Conservation (phyloP, 2,888 invertebrate species). For the Lasioglossum oenotherae region DNA sequence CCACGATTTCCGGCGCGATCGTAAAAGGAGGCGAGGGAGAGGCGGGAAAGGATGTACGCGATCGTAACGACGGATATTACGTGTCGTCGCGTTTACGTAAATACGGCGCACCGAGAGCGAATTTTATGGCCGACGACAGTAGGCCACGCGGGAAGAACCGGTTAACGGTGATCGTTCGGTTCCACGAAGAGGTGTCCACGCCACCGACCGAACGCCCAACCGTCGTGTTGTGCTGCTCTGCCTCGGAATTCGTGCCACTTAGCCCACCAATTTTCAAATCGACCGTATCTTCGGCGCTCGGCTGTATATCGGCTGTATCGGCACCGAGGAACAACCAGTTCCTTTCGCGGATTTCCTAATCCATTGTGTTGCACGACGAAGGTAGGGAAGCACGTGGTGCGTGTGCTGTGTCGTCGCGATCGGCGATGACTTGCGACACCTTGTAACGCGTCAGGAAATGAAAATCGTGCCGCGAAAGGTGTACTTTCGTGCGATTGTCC, state of each 20-base stretch:
- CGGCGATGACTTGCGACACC: constrained; percentile 59
- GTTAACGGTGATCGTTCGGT: constrained; percentile 64
- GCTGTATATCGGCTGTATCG: constrained; percentile 23
- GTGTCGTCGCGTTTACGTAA: constrained; percentile 61
- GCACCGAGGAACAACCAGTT: constrained; percentile 2
- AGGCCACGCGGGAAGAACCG: constrained; percentile 62
- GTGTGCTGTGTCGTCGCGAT: constrained; percentile 44
- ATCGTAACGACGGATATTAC: constrained; percentile 55
- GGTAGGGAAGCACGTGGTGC: constrained; percentile 42
- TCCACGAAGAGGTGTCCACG: constrained; percentile 19
- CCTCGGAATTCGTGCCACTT: constrained; percentile 11
- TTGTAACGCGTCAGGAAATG: constrained; percentile 52
- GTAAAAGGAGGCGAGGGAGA: constrained; percentile 11
- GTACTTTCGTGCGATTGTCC: constrained; percentile 23
- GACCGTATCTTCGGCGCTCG: background rate
- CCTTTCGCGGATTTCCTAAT: constrained; percentile 59
- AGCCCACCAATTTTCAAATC: constrained; percentile 12
- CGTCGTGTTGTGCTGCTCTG: no score
- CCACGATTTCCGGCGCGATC: background rate
- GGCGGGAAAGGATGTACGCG: constrained; percentile 27
- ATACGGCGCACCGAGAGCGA: constrained; percentile 67
- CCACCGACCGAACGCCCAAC: background rate
- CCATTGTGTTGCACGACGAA: constrained; percentile 52
- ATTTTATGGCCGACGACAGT: constrained; percentile 59
- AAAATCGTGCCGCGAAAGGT: constrained; percentile 25